Conservation (phyloP, 2,113 vertebrate species). For the Aegotheles bennettii region DNA sequence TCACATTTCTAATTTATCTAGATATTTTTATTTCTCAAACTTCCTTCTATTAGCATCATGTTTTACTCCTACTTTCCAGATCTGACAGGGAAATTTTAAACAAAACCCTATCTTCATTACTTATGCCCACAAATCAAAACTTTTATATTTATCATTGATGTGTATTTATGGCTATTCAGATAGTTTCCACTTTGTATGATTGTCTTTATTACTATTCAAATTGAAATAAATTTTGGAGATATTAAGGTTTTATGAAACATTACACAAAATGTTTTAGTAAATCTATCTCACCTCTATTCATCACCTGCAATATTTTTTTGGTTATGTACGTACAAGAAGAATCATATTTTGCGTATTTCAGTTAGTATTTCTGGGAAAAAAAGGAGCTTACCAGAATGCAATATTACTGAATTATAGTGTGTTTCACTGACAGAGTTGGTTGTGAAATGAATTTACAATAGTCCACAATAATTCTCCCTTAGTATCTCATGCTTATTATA, state of each 20-base stretch:
- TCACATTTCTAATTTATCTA: not conserved
- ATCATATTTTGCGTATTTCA: not conserved
- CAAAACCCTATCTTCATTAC: not conserved
- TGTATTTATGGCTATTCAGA: not conserved
- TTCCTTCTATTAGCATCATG: not conserved
- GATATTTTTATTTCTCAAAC: not conserved
- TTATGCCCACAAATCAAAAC: not conserved
- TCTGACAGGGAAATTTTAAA: not conserved
- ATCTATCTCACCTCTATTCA: not conserved
- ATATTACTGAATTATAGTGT: constrained; percentile 13
- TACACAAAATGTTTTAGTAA: not conserved
- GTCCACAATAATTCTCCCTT: not conserved
- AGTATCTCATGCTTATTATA: not conserved
- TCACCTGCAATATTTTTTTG: not conserved
- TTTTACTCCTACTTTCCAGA: not conserved
- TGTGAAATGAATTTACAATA: constrained; percentile 5
- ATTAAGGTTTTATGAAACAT: not conserved
- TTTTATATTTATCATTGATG: not conserved
- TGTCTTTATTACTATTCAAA: not conserved
- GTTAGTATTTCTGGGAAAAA: not conserved
- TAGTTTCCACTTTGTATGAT: not conserved
- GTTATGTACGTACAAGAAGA: not conserved
- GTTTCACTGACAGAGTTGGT: not conserved
- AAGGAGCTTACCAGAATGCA: not conserved
- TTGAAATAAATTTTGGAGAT: not conserved